phyloP scores from a whole-genome alignment of 1,140 invertebrate genomes.

The Drosophila oshimai region DNA sequence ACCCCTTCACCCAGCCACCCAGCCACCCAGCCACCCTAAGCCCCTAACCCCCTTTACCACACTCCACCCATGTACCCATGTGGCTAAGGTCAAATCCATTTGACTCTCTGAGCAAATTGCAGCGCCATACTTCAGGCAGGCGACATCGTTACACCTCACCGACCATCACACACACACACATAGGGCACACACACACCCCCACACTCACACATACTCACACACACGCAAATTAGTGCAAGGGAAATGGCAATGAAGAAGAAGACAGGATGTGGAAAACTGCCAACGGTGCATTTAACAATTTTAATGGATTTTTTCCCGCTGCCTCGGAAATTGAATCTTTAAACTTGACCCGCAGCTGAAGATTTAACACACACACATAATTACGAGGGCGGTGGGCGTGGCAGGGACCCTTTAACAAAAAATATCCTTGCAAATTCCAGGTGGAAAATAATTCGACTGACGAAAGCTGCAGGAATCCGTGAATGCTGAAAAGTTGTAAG shows the following conservation, averaged over 20 bases:
- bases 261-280: constrained; percentile 51
- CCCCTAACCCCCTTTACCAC: background rate
- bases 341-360: constrained; percentile 27
- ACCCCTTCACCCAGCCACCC: background rate
- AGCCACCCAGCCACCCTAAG: background rate
- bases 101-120: constrained; percentile 78
- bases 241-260: constrained; percentile 22
- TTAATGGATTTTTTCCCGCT: constrained; percentile 63
- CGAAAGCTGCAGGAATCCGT: constrained; percentile 18
- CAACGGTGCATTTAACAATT: constrained; percentile 75
- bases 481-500: constrained; percentile 11
- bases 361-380: constrained; percentile 19
- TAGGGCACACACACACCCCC: constrained; percentile 21
- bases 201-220: constrained; percentile 9
- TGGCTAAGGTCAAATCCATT: constrained; percentile 76
- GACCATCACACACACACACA: constrained; percentile 21
- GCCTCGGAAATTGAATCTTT: constrained; percentile 50
- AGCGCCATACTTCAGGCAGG: constrained; percentile 53
- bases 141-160: constrained; percentile 67
- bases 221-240: constrained; percentile 74
- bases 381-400: constrained; percentile 11
- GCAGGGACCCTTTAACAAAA: constrained; percentile 20
- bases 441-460: constrained; percentile 22
- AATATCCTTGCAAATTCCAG: constrained; percentile 9
- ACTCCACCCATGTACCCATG: constrained; percentile 24